Base-by-base conservation (phyloP, 2,113 vertebrate genomes). In the Sitta europaea region DNA sequence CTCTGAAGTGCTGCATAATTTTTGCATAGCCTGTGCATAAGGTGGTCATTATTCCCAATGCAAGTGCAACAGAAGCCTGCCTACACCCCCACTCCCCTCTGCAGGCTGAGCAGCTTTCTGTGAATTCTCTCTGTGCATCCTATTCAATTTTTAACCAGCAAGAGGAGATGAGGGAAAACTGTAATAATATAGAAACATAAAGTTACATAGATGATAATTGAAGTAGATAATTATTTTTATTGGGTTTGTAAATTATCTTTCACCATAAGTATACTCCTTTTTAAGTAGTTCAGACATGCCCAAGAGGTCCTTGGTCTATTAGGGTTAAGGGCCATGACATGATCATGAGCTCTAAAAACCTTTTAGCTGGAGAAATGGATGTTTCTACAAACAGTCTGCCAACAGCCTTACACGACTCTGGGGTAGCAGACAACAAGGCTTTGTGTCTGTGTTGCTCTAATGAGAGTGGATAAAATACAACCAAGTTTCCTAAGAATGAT, bases 51-150 rank as follows among this genome's bases (percentile, higher is more conserved):
- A 85, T 96, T 96, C 47, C 50, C 5, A 1, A 5, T 0, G 6
- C 4, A 17, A 83, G 36, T 12, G 17, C 29, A 33, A 25, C 31
- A 16, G 11, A 61, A 85, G 74, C 48, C 81, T 73, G 71, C 48
- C 62, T 5, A 14, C 4, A 3, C 42, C 33, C 61, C 57, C 2
- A 1, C 25, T 45, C n/a, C 38, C 10, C 19, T 70, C 47, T 3
- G 0, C 1, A 1, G 66, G 50, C 63, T 5, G 2, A 67, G 42
- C 59, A 54, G 43, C 1, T 1, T 61, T 90, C 35, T 47, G 31
- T 71, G 51, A 55, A 27, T 51, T 62, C 29, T 53, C 16, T 77
- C 4, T 40, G 23, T 72, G 36, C 24, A 13, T 48, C 6, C 47
- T 63, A 6, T 31, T 63, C 7, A 6, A 45, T 13, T 74, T 81